Evolutionary conservation across 2,888 invertebrate species (phyloP), one percentile per base, ranked within the genome.

Genomic region (Rugalucina vietnamica): DNA sequence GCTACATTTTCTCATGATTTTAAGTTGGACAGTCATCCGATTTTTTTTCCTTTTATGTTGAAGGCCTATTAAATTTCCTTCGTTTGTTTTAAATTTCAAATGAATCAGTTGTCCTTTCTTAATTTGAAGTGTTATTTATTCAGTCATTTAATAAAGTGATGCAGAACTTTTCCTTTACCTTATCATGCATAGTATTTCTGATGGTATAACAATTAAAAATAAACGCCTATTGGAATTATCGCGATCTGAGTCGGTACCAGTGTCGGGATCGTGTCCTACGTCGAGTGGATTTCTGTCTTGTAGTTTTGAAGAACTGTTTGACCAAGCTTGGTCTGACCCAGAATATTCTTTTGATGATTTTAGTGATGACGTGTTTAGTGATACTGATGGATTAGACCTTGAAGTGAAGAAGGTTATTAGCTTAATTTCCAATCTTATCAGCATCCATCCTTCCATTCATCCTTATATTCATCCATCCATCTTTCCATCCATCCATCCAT

Each of bases 261-360:
- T n/a, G n/a, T 8, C 43, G 8, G 43, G 43, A 12, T 43, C 18
- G 43, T 43, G 43, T 43, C 43, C 43, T 12, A 18, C 18, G 43
- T 12, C 43, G 10, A 43, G 43, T 43, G 43, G 43, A 18, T 43
- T 18, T 12, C 10, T 8, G 43, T 43, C 43, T 43, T 43, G 43
- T 43, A 90, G 82, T 76, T 90, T 90, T 1, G 91, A 90, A 21
- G 91, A 93, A 76, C 85, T 93, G 70, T 92, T 93, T 84, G 92
- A 93, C 74, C 88, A 91, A 43, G 91, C 91, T 82, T 93, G 93
- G 93, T 92, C 93, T 0, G 90, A 92, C 70, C 90, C 91, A 12
- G 93, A 93, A 39, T 84, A 89, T 37, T 87, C 78, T 69, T 90
- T 90, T 79, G 91, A 91, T 82, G 91, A 90, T 24, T 90, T 88